Percentiles rank a stretch among this genome's conserved stretches.
phyloP scores from a whole-genome alignment of 2,888 invertebrate species.

The Alviniconcha strummeri region DNA sequence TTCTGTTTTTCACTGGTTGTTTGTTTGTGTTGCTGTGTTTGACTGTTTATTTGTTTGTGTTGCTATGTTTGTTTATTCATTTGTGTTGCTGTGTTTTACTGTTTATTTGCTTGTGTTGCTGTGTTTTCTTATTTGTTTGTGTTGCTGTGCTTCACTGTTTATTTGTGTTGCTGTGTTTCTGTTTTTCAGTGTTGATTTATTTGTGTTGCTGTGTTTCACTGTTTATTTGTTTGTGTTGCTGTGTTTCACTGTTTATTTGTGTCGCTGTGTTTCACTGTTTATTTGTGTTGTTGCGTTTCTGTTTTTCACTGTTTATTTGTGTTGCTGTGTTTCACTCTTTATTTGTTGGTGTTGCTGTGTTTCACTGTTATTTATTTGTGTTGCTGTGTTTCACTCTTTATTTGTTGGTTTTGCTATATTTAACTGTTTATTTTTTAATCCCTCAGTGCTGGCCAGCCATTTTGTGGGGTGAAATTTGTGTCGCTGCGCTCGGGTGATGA shows the following conservation, averaged over 20 bases:
- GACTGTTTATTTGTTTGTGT: not conserved
- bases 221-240: no score
- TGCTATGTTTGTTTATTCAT: not conserved
- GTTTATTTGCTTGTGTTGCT: not conserved
- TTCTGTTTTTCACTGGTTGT: not conserved
- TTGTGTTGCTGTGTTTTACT: not conserved
- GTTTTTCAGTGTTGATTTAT: not conserved
- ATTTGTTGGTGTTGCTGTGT: not conserved
- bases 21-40: not conserved
- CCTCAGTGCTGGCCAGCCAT: constrained; percentile 72
- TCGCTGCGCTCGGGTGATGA: constrained; percentile 88
- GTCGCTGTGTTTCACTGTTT: not conserved
- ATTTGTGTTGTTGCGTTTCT: not conserved
- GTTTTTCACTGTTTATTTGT: not conserved
- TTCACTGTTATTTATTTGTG: not conserved
- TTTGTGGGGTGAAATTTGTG: constrained; percentile 75
- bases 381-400: not conserved
- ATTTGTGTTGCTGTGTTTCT: not conserved
- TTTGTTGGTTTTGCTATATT: not conserved
- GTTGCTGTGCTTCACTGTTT: not conserved
- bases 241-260: not conserved
- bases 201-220: no score
- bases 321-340: not conserved
- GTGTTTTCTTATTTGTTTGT: not conserved
- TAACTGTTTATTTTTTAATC: not conserved